Evolutionary conservation across 92 coral and sea anemone species (phyloP), one percentile per base, ranked within the genome.

Genomic region (Zoanthus sansibaricus): DNA sequence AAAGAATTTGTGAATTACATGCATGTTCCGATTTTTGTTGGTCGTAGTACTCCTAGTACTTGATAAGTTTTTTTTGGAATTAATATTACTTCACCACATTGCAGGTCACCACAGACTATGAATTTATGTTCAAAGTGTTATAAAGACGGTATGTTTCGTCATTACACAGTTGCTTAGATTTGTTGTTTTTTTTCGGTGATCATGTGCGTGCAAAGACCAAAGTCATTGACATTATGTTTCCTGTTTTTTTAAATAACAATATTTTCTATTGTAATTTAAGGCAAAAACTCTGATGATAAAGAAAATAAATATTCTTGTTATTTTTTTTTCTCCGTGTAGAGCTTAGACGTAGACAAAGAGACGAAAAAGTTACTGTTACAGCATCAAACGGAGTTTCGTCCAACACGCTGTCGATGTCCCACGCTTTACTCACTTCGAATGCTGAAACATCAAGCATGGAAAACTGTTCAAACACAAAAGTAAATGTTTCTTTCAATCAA

Each of bases 81-180:
- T 66, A 32, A 4, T 52, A 14, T 66, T 64, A 32, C 66, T 61
- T 80, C 66, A 2, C 59, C 58, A 45, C 25, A 13, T 73, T 54
- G 17, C 84, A 94, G 96, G 73, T 93, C 95, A 48, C 95, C 98
- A 10, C 96, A 93, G 90, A 94, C 98, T 54, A 82, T 89, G 75
- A 94, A 94, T 93, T 72, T 94, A 83, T 94, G 98, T 74, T 94
- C 98, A 56, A 93, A 94, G 88, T 94, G 98, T 62, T 94, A 91
- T 79, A 94, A 94, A 74, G 98, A 93, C 64, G 98, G 98, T 94
- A 72, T 76, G 98, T 78, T 9, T 46, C 16, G 25, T 20, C 21
- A 0, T 15, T 32, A 6, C 14, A 14, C 68, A 47, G 18, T 11
- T 7, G 30, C 45, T 10, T 62, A 4, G 5, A 8, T 0, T 9